Percentiles rank a stretch among this genome's conserved stretches.
phyloP scores from a whole-genome alignment of 2,113 vertebrate genomes.

The Kobus ellipsiprymnus region DNA sequence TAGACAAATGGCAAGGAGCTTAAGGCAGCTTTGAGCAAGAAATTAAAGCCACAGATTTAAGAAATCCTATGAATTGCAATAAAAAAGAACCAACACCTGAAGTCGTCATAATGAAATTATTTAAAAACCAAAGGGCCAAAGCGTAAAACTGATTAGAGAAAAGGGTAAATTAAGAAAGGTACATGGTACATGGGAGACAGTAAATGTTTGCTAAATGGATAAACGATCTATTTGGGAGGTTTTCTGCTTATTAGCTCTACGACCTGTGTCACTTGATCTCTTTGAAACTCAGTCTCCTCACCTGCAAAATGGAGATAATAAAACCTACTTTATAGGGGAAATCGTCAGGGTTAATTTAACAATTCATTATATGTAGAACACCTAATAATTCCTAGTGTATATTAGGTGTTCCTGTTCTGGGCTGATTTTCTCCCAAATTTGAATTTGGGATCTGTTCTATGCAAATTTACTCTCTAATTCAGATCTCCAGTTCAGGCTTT shows the following conservation, averaged over 20 bases:
- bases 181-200: not conserved
- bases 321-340: not conserved
- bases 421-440: not conserved
- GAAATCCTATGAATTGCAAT: not conserved
- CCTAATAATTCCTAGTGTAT: not conserved
- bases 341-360: not conserved
- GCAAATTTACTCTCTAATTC: not conserved
- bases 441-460: not conserved
- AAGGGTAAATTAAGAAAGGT: not conserved
- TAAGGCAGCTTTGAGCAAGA: not conserved
- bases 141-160: not conserved
- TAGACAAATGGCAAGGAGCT: not conserved
- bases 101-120: not conserved
- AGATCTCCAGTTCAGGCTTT: not conserved
- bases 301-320: not conserved
- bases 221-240: not conserved
- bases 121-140: not conserved
- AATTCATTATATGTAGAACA: not conserved
- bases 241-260: not conserved
- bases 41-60: not conserved
- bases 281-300: not conserved
- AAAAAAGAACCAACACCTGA: not conserved
- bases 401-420: not conserved
- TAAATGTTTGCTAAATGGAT: not conserved
- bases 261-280: not conserved